Percentiles rank a stretch among this genome's conserved stretches.
Evolutionary conservation across 1,140 invertebrate species (phyloP).

Genomic region (Ganaspis sp.): DNA sequence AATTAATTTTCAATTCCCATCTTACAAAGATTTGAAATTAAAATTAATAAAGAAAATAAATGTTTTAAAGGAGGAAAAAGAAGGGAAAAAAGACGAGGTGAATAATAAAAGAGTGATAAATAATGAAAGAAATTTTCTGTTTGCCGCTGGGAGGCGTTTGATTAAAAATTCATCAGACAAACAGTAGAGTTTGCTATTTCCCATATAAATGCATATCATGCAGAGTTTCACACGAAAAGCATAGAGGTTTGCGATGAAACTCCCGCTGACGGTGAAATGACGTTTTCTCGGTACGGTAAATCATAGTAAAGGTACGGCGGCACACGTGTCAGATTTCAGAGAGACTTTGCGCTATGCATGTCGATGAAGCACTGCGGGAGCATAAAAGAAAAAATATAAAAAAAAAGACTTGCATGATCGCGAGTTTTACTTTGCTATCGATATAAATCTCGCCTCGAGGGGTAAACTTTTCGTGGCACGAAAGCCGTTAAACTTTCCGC

Average conservation of each 20-base stretch:
- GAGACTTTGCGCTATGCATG: conserved; percentile 12
- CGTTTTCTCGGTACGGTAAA: conserved; percentile 12
- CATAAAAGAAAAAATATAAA: background rate
- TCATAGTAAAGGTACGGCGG: conserved; percentile 12
- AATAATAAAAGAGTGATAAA: too few relatives aligned
- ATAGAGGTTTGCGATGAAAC: background rate
- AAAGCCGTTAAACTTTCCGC: conserved; percentile 26
- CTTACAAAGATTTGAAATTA: too few relatives aligned
- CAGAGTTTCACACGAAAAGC: conserved; percentile 8
- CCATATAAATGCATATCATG: conserved; percentile 26
- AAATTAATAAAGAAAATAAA: too few relatives aligned
- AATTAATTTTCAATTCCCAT: too few relatives aligned
- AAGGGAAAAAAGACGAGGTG: too few relatives aligned
- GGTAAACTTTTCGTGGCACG: conserved; percentile 13
- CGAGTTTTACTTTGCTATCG: conserved; percentile 12
- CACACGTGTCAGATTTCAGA: conserved; percentile 20
- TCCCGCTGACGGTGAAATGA: conserved; percentile 3
- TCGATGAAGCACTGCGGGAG: conserved; percentile 18
- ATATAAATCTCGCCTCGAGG: conserved; percentile 27
- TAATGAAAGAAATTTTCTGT: background rate
- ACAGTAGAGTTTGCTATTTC: background rate
- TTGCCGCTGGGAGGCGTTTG: background rate
- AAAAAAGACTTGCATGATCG: conserved; percentile 2
- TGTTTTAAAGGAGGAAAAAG: too few relatives aligned
- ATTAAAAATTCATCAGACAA: conserved; percentile 29